Base-by-base conservation (phyloP, 2,113 vertebrate species). In the rat (Rattus norvegicus) region DNA sequence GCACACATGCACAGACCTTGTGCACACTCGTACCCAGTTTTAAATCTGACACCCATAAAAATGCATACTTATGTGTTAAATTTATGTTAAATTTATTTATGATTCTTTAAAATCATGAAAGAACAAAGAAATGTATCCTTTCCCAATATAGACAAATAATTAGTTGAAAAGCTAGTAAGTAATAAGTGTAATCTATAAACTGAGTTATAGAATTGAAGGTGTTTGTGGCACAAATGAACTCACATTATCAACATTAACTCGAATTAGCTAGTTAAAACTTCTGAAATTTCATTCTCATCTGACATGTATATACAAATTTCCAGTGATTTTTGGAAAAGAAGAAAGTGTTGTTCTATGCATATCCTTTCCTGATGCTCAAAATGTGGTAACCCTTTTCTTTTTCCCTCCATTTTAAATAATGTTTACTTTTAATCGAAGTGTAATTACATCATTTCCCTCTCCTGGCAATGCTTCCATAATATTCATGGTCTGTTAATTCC, bases 41-140 rank as follows among this genome's bases (percentile, higher is more conserved):
- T 26, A 69, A 69, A 63, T 54, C 30, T 76, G 47, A 1, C 43
- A 49, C 81, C 4, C 8, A 73, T 36, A 87, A 63, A 92, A 92
- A 33, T 85, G 8, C 79, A 1, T 11, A 52, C 2, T 54, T 56
- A 16, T 28, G 4, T 76, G 5, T 47, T 17, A 69, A 90, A 88
- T 59, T 52, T 26, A 33, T 75, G 88, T 79, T 91, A 52, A 39
- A 16, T 89, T 93, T 87, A 93, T 73, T 70, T 90, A 65, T 1
- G 59, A 52, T 75, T 84, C 9, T 10, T 93, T 92, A 61, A 49
- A 30, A 83, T 91, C 9, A 81, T 43, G 43, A 5, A 63, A 93
- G 16, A 73, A 7, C n/a, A 91, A 6, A 79, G 22, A 81, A 13
- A 83, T 24, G 49, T 49, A 24, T 75, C 3, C 65, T 81, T 12